These are phyloP conservation scores for Grantiella picta DNA, from an alignment of 2,113 vertebrate genomes.

Conservation along the genomic window DNA sequence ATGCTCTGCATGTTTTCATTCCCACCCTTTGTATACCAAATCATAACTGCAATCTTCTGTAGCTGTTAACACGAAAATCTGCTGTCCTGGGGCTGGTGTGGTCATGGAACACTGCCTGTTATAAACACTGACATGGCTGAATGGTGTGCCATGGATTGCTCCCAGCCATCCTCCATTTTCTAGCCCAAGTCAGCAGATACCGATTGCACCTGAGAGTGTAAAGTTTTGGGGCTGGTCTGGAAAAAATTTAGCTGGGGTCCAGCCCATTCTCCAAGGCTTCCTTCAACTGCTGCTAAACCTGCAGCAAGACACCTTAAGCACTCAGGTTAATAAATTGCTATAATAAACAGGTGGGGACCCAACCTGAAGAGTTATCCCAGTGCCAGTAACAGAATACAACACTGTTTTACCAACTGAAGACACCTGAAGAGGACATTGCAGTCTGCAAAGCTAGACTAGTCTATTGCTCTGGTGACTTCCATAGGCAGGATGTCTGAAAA, in stretches of 20 bases:
- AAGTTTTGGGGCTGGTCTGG: not conserved
- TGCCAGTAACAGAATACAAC: not conserved
- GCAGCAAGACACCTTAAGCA: not conserved
- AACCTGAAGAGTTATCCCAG: not conserved
- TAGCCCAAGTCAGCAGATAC: not conserved
- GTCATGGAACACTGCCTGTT: not conserved
- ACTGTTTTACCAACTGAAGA: not conserved
- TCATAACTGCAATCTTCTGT: not conserved
- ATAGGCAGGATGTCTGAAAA: not conserved
- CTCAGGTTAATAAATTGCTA: not conserved
- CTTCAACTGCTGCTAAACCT: not conserved
- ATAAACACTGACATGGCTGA: not conserved
- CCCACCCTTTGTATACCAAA: not conserved
- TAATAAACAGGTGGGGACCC: not conserved
- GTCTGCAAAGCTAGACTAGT: not conserved
- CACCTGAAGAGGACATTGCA: not conserved
- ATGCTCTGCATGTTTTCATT: not conserved
- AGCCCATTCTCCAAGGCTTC: not conserved
- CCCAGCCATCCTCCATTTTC: not conserved
- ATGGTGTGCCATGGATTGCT: not conserved
- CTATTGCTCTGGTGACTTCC: not conserved
- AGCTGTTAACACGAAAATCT: not conserved
- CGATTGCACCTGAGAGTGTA: accelerated
- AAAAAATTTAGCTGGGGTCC: not conserved
- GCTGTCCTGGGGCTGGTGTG: accelerated